phyloP scores from a whole-genome alignment of 2,797 vertebrate genomes.

The Onychomys leucogaster region DNA sequence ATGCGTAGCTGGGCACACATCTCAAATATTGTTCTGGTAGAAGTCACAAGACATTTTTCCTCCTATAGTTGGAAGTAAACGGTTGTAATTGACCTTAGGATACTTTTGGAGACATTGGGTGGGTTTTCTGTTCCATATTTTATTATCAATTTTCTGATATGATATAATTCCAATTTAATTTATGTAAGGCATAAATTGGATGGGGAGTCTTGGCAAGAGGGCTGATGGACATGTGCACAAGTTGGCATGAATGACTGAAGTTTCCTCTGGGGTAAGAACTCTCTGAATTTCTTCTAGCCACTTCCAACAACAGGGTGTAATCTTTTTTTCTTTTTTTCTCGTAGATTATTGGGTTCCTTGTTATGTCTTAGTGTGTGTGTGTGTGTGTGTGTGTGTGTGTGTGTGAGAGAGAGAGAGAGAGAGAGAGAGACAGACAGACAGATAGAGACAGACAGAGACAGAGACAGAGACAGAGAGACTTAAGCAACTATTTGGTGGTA shows the following conservation, averaged over 20 bases:
- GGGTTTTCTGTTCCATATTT: constrained; percentile 23
- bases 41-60: not conserved
- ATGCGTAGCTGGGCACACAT: not conserved
- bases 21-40: constrained; percentile 10
- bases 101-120: not conserved
- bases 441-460: no score
- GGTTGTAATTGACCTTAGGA: constrained; percentile 34
- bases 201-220: not conserved
- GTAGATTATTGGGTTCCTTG: not conserved
- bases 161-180: constrained; percentile 12
- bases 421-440: no score
- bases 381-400: not conserved
- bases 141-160: constrained; percentile 13
- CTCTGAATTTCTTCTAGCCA: constrained; percentile 22
- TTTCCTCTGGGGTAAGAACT: not conserved
- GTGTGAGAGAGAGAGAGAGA: no score
- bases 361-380: not conserved
- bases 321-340: not conserved
- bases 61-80: not conserved
- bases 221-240: not conserved
- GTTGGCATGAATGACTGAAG: not conserved
- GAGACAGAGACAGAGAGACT: no score
- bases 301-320: not conserved
- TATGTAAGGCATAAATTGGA: not conserved
- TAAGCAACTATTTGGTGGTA: not conserved